phyloP scores from a whole-genome alignment of 2,888 invertebrate species.

The Spodoptera exigua region DNA sequence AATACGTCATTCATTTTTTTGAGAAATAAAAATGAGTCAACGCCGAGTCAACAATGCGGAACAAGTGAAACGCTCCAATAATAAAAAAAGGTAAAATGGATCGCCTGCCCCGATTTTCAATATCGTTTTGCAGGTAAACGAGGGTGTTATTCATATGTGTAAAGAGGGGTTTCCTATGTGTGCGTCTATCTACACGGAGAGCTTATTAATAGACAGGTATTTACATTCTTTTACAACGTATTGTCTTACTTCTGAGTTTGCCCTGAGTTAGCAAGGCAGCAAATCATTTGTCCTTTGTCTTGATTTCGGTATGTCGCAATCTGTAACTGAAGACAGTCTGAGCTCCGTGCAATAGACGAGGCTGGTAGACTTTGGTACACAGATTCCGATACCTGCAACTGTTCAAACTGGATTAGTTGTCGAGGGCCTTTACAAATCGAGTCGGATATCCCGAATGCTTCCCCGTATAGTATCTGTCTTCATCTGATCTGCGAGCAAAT shows the following conservation, averaged over 20 bases:
- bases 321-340: conserved; percentile 65
- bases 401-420: conserved; percentile 71
- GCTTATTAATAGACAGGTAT: conserved; percentile 53
- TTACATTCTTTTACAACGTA: conserved; percentile 43
- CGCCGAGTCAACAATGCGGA: conserved; percentile 81
- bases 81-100: conserved; percentile 80
- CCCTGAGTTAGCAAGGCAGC: conserved; percentile 6
- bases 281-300: conserved; percentile 62
- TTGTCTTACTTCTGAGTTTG: conserved; percentile 15
- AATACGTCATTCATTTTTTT: conserved; percentile 77
- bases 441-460: conserved; percentile 62
- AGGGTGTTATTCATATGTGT: conserved; percentile 79
- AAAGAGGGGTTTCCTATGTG: conserved; percentile 70
- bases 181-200: conserved; percentile 61
- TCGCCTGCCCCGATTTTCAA: conserved; percentile 79
- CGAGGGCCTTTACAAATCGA: conserved; percentile 65
- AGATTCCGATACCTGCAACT: conserved; percentile 66
- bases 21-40: conserved; percentile 78
- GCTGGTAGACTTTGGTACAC: conserved; percentile 68
- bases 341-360: conserved; percentile 59
- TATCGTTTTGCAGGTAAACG: conserved; percentile 80
- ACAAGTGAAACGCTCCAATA: conserved; percentile 83
- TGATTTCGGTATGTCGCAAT: conserved; percentile 62
- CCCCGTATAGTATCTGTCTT: conserved; percentile 55
- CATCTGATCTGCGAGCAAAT: conserved; percentile 37